Evolutionary conservation across 35 echinoderm and acorn worm species (phyloP).

Genomic region (Lytechinus variegatus): DNA sequence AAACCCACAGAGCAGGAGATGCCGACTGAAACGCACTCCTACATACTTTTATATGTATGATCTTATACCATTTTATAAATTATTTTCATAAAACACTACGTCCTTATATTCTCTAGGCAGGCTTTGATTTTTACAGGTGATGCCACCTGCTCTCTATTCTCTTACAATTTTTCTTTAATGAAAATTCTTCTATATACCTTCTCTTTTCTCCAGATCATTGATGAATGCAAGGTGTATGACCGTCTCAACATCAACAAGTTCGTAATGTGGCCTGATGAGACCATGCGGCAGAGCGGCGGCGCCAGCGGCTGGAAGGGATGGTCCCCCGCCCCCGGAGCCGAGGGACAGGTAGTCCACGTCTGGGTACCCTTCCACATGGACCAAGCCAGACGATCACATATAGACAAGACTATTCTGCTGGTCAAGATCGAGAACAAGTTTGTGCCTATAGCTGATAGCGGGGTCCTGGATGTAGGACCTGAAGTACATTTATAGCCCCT

Average conservation of each 20-base stretch:
- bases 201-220: constrained; percentile 76
- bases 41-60: too few species aligned
- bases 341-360: constrained; percentile 89
- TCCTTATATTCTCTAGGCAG: too few species aligned
- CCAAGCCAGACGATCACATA: constrained; percentile 70
- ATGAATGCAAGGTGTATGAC: constrained; percentile 79
- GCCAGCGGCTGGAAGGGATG: constrained; percentile 89
- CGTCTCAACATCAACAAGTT: constrained; percentile 84
- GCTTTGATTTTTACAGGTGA: too few species aligned
- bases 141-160: too few species aligned
- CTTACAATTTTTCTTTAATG: not conserved
- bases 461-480: constrained; percentile 70
- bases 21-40: too few species aligned
- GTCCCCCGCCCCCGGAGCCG: constrained; percentile 85
- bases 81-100: too few species aligned
- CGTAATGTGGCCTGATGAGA: constrained; percentile 93
- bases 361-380: constrained; percentile 93
- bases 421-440: constrained; percentile 81
- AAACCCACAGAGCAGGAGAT: too few species aligned
- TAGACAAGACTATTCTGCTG: constrained; percentile 93
- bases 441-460: constrained; percentile 86
- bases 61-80: too few species aligned
- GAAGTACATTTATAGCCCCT: constrained; percentile 69
- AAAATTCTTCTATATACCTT: not conserved
- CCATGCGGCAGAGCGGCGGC: constrained; percentile 79